phyloP scores from a whole-genome alignment of 92 coral and sea anemone species.

The Parazoanthus atlanticus region DNA sequence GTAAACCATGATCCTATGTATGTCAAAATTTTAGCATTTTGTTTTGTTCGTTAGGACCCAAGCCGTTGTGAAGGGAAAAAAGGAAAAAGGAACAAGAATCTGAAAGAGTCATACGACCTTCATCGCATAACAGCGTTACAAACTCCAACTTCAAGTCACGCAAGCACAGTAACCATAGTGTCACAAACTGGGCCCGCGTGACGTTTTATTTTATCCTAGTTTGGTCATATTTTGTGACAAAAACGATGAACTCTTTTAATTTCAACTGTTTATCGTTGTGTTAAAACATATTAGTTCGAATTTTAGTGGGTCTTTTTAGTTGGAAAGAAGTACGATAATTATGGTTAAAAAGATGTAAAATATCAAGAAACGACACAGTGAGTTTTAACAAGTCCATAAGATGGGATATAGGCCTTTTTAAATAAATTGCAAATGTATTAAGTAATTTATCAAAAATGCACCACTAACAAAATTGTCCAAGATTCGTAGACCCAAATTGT shows the following conservation, averaged over 20 bases:
- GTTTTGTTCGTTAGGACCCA: constrained; percentile 17
- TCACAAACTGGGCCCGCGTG: neutral
- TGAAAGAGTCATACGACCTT: neutral
- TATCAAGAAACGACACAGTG: neutral
- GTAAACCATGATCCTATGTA: too few species aligned
- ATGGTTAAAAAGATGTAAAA: neutral
- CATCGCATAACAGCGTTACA: neutral
- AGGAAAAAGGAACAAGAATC: neutral
- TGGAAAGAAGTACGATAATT: neutral
- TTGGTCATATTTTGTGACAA: neutral
- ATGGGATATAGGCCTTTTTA: neutral
- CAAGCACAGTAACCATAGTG: neutral
- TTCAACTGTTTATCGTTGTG: neutral
- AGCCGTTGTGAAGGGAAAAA: constrained; percentile 7
- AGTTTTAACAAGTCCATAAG: neutral
- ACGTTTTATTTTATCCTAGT: neutral
- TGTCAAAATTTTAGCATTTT: too few species aligned
- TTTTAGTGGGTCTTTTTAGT: neutral
- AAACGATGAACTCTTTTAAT: neutral
- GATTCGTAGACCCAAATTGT: neutral
- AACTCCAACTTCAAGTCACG: neutral
- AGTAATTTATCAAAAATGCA: neutral
- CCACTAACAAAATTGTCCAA: neutral
- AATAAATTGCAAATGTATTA: constrained; percentile 1
- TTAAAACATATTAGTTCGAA: neutral